Percentiles rank a stretch among this genome's conserved stretches.
phyloP scores from a whole-genome alignment of 2,888 invertebrate genomes.

The Nomada flava region DNA sequence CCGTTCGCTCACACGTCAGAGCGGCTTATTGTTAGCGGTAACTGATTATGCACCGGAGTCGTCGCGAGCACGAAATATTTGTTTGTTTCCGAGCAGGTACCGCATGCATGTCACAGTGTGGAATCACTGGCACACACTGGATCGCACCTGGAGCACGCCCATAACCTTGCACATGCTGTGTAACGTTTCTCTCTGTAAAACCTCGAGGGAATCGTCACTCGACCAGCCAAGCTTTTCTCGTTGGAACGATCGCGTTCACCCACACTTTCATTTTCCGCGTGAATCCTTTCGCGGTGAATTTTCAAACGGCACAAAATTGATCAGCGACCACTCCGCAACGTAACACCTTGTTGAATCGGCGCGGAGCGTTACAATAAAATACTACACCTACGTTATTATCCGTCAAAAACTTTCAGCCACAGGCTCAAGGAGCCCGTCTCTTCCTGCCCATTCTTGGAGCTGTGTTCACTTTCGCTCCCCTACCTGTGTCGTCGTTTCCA shows the following conservation, averaged over 20 bases:
- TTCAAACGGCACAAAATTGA: background rate
- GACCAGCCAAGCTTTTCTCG: conserved; percentile 12
- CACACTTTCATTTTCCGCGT: conserved; percentile 36
- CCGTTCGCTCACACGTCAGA: conserved; percentile 54
- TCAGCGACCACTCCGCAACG: background rate
- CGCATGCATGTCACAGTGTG: conserved; percentile 60
- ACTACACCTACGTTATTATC: conserved; percentile 23
- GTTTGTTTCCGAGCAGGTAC: conserved; percentile 27
- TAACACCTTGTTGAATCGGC: background rate
- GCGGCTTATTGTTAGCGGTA: conserved; percentile 48
- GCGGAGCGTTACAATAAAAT: conserved; percentile 17
- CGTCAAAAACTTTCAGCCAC: conserved; percentile 55
- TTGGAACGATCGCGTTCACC: conserved; percentile 21
- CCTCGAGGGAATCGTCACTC: conserved; percentile 27
- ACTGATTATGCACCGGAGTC: conserved; percentile 57
- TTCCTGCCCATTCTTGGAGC: conserved; percentile 83
- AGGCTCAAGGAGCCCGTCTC: conserved; percentile 68
- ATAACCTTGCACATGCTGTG: conserved; percentile 58
- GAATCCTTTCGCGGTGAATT: background rate
- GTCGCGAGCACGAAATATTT: conserved; percentile 42
- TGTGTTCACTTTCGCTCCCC: conserved; percentile 82
- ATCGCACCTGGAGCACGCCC: conserved; percentile 58
- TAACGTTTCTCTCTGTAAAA: conserved; percentile 39
- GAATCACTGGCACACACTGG: conserved; percentile 58
- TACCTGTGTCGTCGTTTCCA: conserved; percentile 58